Evolutionary conservation across 2,113 vertebrate genomes (phyloP).

Genomic region (Pungitius pungitius): DNA sequence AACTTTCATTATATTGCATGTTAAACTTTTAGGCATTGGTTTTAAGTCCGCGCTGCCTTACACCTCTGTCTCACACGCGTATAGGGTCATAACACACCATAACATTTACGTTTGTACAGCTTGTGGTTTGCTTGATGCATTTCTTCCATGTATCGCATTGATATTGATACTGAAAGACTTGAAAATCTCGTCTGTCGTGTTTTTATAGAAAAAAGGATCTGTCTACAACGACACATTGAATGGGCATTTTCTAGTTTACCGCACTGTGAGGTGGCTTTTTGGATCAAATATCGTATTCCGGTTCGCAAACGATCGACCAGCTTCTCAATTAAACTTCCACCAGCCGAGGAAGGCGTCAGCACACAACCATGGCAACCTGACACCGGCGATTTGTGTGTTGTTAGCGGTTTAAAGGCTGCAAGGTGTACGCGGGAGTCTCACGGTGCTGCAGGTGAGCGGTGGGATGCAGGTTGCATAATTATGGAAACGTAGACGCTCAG

Average conservation of each 20-base stretch:
- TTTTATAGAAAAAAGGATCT: neutral
- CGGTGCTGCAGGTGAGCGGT: conserved; percentile 6
- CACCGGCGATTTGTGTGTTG: neutral
- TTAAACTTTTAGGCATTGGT: conserved; percentile 3
- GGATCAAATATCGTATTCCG: neutral
- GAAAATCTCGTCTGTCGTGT: neutral
- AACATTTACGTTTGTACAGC: neutral
- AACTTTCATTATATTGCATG: neutral
- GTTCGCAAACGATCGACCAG: neutral
- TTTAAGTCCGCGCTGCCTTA: neutral
- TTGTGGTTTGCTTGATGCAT: neutral
- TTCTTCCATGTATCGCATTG: neutral
- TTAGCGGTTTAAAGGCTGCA: too few relatives aligned
- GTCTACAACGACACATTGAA: neutral
- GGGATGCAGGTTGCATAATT: conserved; percentile 49
- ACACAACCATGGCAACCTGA: neutral
- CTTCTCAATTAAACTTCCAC: neutral
- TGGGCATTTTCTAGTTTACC: neutral
- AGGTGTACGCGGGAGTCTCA: too few relatives aligned
- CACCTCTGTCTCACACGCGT: neutral
- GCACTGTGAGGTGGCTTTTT: neutral
- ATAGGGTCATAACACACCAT: neutral
- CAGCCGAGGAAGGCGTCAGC: neutral
- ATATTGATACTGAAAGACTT: neutral
- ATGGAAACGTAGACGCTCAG: conserved; percentile 39